Evolutionary conservation across 2,113 vertebrate species (phyloP).

Genomic region (Python bivittatus): DNA sequence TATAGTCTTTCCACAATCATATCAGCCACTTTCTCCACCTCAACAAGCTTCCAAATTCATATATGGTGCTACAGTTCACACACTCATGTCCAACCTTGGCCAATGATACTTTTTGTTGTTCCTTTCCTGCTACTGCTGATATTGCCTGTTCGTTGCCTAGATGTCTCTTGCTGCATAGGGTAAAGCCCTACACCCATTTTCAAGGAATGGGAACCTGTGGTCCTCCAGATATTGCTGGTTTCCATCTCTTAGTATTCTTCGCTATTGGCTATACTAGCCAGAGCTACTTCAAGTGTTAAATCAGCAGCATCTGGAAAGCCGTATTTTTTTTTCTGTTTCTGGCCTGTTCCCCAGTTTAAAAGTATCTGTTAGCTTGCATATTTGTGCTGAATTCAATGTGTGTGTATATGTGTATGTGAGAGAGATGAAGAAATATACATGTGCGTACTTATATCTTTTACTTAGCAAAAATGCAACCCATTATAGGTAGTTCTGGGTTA

Average conservation of each 20-base stretch:
- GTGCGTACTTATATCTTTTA: too few species aligned
- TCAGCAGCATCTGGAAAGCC: neutral
- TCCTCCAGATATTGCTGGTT: neutral
- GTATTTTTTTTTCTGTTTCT: too few species aligned
- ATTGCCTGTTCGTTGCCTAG: neutral
- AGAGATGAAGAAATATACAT: too few species aligned
- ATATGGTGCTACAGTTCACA: neutral
- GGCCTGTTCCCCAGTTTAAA: too few species aligned
- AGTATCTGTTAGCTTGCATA: too few species aligned
- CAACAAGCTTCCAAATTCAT: neutral
- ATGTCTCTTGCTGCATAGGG: neutral
- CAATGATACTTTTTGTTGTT: neutral
- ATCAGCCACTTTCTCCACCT: neutral
- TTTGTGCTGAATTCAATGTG: too few species aligned
- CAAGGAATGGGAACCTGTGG: neutral
- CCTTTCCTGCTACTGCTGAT: neutral
- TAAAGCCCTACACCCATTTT: neutral
- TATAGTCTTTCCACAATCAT: neutral
- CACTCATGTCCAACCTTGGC: neutral
- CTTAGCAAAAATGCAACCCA: too few species aligned
- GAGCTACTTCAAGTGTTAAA: neutral
- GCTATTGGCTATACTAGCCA: neutral
- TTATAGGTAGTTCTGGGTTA: too few species aligned
- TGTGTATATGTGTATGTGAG: too few species aligned
- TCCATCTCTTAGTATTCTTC: neutral